A percentile compares a stretch with the other conserved stretches of the same genome.
These are phyloP conservation scores for Rhyacichthys aspro DNA, from an alignment of 2,797 vertebrate genomes.

Conservation along the genomic window DNA sequence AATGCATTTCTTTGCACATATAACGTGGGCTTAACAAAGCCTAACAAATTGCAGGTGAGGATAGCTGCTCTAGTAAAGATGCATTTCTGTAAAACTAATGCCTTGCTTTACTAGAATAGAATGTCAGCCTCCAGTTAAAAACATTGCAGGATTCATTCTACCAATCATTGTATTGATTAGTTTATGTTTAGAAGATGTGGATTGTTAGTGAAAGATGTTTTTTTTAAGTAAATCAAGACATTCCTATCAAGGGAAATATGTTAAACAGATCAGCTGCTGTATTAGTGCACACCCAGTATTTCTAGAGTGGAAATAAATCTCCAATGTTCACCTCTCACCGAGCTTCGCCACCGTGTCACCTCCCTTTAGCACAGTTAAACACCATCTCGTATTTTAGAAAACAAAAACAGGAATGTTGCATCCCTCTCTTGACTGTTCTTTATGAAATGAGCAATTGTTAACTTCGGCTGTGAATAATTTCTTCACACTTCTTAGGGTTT, in stretches of 20 bases:
- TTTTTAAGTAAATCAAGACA: constrained; percentile 92
- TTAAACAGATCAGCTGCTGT: constrained; percentile 93
- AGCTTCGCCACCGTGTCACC: constrained; percentile 64
- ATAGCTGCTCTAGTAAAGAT: constrained; percentile 96
- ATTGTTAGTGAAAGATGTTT: constrained; percentile 86
- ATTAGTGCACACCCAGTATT: constrained; percentile 86
- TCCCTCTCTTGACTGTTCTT: constrained; percentile 88
- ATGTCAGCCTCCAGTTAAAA: constrained; percentile 87
- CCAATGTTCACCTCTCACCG: constrained; percentile 77
- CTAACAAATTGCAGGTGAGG: constrained; percentile 94
- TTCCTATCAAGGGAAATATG: constrained; percentile 93
- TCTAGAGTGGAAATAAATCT: constrained; percentile 88
- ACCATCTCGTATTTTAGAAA: constrained; percentile 83
- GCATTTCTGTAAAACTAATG: constrained; percentile 89
- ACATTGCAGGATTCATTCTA: constrained; percentile 94
- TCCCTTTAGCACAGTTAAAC: constrained; percentile 61
- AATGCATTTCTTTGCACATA: constrained; percentile 99
- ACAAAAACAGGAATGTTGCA: constrained; percentile 86
- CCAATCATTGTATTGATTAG: constrained; percentile 92
- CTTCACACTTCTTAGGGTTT: constrained; percentile 37
- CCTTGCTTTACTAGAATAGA: constrained; percentile 90
- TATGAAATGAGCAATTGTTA: constrained; percentile 65
- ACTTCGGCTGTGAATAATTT: constrained; percentile 64
- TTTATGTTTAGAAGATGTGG: constrained; percentile 94
- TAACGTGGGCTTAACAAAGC: constrained; percentile 88